phyloP scores from a whole-genome alignment of 2,888 invertebrate genomes.

The Synergus japonicus region DNA sequence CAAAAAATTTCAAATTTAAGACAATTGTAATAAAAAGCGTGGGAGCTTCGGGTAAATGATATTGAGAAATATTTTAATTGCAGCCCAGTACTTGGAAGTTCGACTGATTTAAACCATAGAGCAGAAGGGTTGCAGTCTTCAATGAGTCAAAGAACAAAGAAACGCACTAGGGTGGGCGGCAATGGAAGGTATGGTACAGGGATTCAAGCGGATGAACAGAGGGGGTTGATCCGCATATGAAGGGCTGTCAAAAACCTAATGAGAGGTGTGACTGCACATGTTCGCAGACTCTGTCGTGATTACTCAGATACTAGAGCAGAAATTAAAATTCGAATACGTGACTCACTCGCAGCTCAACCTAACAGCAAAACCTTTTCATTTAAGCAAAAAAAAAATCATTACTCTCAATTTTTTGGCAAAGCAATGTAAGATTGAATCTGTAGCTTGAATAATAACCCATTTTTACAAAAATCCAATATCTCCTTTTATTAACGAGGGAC shows the following conservation, averaged over 20 bases:
- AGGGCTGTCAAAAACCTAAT: constrained; percentile 78
- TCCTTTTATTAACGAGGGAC: constrained; percentile 7
- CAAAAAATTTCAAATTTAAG: not conserved
- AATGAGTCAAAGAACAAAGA: constrained; percentile 74
- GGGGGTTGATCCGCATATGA: constrained; percentile 75
- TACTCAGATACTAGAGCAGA: constrained; percentile 66
- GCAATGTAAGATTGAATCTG: not conserved
- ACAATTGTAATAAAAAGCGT: not conserved
- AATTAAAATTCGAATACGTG: constrained; percentile 69
- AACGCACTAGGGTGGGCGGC: constrained; percentile 62
- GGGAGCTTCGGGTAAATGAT: constrained; percentile 10
- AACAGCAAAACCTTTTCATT: constrained; percentile 23
- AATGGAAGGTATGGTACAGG: constrained; percentile 54
- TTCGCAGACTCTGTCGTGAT: constrained; percentile 69
- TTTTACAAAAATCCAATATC: not conserved
- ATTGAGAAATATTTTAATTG: constrained; percentile 68
- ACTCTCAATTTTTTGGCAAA: too few species aligned
- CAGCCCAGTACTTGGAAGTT: constrained; percentile 65
- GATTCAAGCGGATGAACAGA: constrained; percentile 70
- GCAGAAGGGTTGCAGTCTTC: constrained; percentile 69
- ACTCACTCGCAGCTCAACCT: constrained; percentile 58
- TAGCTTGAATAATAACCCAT: not conserved
- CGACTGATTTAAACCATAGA: constrained; percentile 68
- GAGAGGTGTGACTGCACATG: constrained; percentile 78
- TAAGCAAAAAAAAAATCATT: not conserved